Base-by-base conservation (phyloP, 2,888 invertebrate species). In the Neuroscelio doddi region DNA sequence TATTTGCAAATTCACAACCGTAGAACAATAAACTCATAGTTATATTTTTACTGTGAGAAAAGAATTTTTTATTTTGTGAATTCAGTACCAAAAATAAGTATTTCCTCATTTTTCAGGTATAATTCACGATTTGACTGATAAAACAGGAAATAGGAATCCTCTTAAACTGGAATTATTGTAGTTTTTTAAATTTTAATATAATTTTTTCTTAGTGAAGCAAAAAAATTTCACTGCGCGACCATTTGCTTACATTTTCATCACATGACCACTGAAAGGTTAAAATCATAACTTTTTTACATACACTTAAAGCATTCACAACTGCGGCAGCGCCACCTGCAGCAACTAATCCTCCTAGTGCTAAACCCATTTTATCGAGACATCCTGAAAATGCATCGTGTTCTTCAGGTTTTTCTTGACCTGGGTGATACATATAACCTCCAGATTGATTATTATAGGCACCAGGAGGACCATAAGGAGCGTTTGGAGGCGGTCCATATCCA, bases 321-420 rank as follows among this genome's bases (percentile, higher is more conserved):
- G 82, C 83, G 21, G 83, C 84, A 26, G 82, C 80, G 15, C 84
- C 83, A 53, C 84, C 84, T 24, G 81, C 84, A 9, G 83, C 84
- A 41, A 80, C 79, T 14, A 83, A 70, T 52, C 82, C 83, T 16
- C 84, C 83, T 32, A 83, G 58, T 9, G 83, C 82, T 29, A 83
- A 52, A 7, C 82, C 83, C 57, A 83, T 78, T 79, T 83, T 83
- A 51, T 82, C 80, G 39, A 83, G 55, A 29, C 77, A 79, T n/a
- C 76, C 75, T 30, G 78, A 72, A 32, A 80, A 10, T 15, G 68
- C 66, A 10, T 74, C 76, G 51, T 81, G 81, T 42, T 77, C 75
- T 55, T 82, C 79, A 30, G 78, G 34, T 44, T 81, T 76, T 36
- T 78, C 71, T n/a, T n/a, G n/a, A n/a, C n/a, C n/a, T 14, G 73